A percentile compares a stretch with the other conserved stretches of the same genome.
Evolutionary conservation across 2,888 invertebrate genomes (phyloP).

Genomic region (Mythimna pallens): DNA sequence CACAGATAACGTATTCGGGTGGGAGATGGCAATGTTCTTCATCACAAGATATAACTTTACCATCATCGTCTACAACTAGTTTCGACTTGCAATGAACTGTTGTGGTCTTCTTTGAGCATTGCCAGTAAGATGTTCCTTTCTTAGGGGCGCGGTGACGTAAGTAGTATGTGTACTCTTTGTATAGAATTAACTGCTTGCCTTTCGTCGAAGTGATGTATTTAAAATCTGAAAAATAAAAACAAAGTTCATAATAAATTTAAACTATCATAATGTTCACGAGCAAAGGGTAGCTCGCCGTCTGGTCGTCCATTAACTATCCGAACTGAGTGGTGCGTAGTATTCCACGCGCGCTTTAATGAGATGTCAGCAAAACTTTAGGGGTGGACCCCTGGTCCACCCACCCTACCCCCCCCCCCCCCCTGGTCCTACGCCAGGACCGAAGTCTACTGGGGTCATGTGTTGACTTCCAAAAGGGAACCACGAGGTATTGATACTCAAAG

Average conservation of each 20-base stretch:
- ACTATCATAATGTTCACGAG: too few relatives aligned
- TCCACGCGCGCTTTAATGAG: too few relatives aligned
- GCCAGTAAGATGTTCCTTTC: conserved; percentile 1
- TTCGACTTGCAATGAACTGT: background rate
- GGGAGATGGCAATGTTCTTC: background rate
- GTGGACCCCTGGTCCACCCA: too few relatives aligned
- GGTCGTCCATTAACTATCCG: too few relatives aligned
- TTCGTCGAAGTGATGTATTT: background rate
- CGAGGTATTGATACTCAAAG: too few relatives aligned
- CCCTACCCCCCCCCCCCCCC: too few relatives aligned
- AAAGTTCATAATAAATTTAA: background rate
- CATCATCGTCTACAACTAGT: background rate
- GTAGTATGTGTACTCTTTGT: background rate
- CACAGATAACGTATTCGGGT: background rate
- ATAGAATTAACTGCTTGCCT: conserved; percentile 3
- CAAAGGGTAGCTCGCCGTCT: too few relatives aligned
- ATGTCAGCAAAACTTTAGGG: too few relatives aligned
- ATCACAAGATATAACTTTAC: background rate
- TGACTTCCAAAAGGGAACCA: too few relatives aligned
- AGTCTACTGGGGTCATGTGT: too few relatives aligned
- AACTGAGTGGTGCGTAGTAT: too few relatives aligned
- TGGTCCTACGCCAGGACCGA: too few relatives aligned
- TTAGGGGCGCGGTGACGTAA: background rate
- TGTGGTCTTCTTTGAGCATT: background rate
- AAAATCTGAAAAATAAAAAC: background rate